Evolutionary conservation across 2,113 vertebrate species (phyloP), one percentile per base, ranked within the genome.

Genomic region (Lamprologus lemairii): DNA sequence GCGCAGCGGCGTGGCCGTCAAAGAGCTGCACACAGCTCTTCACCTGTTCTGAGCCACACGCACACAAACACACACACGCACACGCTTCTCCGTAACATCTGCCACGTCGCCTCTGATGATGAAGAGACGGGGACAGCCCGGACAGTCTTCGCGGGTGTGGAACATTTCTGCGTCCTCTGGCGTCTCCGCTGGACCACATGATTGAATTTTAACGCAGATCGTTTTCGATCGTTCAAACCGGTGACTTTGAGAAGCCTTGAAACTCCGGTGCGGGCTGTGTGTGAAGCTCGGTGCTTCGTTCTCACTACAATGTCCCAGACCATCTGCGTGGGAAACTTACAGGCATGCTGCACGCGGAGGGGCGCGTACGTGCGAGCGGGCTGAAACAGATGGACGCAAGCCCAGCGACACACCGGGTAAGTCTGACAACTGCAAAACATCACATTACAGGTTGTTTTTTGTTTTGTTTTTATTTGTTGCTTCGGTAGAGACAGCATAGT

Each of bases 251-350:
- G 11, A 12, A 42, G 53, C 10, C 47, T 17, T 9, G 2, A 14
- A 93, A 91, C 26, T 87, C 80, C 9, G 31, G 37, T 7, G 60
- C 23, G 47, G 10, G 42, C 40, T 75, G 14, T 35, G 16, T 10
- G 90, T 40, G 84, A 80, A 37, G 57, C 55, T 35, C 33, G 6
- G 19, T 10, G 21, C 37, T 33, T 49, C 33, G 45, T 12, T 57
- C 37, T 11, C 2, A n/a, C 81, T 14, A 78, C 87, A 3, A 90
- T 89, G 94, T 88, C 85, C 90, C 91, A 13, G 40, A 88, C 5
- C 73, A 65, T 86, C 79, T 83, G 89, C 90, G 89, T 47, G 89
- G 89, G 73, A 90, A 94, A 94, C 91, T 94, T 92, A 12, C 21
- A 85, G 87, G 75, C 89, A 92, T 88, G 92, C 86, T 87, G 88